Conservation (phyloP, 2,888 invertebrate species). For the Emmelina monodactyla region DNA sequence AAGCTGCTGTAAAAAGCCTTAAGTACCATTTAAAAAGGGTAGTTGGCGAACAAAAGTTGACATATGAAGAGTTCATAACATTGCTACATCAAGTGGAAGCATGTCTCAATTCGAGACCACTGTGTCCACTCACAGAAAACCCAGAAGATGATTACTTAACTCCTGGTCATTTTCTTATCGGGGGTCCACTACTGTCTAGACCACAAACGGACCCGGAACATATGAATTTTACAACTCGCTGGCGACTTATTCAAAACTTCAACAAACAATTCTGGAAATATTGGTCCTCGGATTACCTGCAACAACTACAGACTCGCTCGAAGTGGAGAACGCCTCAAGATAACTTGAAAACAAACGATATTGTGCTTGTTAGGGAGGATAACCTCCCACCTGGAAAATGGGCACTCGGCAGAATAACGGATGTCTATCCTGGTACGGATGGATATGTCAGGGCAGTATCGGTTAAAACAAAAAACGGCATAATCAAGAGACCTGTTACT, state of each 20-base stretch:
- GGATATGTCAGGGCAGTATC: slow-evolving; percentile 1
- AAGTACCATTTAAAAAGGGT: neutral
- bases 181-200: neutral
- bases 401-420: neutral
- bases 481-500: slow-evolving; percentile 2
- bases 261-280: slow-evolving; percentile 1
- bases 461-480: slow-evolving; percentile 2
- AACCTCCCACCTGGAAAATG: slow-evolving; percentile 3
- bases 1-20: neutral
- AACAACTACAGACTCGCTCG: neutral
- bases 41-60: slow-evolving; percentile 1
- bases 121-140: neutral
- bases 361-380: neutral
- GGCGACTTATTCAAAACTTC: neutral
- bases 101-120: neutral
- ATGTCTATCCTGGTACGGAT: neutral
- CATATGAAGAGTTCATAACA: slow-evolving; percentile 1
- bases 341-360: neutral
- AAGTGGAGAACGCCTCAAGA: neutral
- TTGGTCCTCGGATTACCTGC: neutral
- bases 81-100: neutral
- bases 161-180: slow-evolving; percentile 1
- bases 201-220: neutral
- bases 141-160: slow-evolving; percentile 1
- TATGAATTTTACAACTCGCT: neutral